Percentiles rank a stretch among this genome's conserved stretches.
phyloP scores from a whole-genome alignment of 2,113 vertebrate species.

The Misgurnus mizolepis region DNA sequence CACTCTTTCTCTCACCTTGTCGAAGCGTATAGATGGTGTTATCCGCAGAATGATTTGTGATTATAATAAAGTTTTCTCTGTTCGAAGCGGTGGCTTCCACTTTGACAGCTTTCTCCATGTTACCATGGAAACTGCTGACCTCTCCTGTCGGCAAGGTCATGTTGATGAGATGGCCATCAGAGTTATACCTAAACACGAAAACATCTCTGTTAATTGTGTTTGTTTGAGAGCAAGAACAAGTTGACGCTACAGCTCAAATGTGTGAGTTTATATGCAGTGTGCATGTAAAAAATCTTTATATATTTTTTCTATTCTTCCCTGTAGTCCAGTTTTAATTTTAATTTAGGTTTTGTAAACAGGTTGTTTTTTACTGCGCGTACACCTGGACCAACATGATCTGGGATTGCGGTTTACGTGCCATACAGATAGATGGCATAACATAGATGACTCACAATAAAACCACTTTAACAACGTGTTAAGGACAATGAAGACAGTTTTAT shows the following conservation, averaged over 20 bases:
- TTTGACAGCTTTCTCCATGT: constrained; percentile 80
- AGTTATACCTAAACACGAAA: constrained; percentile 79
- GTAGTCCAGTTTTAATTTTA: not conserved
- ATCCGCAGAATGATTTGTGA: constrained; percentile 85
- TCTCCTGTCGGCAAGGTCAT: constrained; percentile 86
- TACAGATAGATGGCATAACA: no score
- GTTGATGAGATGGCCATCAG: constrained; percentile 84
- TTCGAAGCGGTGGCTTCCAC: constrained; percentile 84
- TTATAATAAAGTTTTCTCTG: constrained; percentile 83
- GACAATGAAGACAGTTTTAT: constrained; percentile 4
- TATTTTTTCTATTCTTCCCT: constrained; percentile 1
- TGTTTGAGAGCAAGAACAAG: not conserved
- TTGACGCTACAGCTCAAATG: not conserved
- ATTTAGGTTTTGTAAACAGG: not conserved
- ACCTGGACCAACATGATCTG: not conserved
- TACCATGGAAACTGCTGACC: constrained; percentile 85
- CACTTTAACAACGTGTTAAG: constrained; percentile 3
- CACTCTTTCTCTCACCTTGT: constrained; percentile 73
- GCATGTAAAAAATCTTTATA: not conserved
- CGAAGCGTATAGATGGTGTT: constrained; percentile 84
- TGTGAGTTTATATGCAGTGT: not conserved
- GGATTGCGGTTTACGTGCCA: not conserved
- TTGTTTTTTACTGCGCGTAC: constrained; percentile 12
- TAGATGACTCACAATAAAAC: no score
- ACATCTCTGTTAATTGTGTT: constrained; percentile 9